Conservation (phyloP, 2,888 invertebrate species). For the Merodon equestris region DNA sequence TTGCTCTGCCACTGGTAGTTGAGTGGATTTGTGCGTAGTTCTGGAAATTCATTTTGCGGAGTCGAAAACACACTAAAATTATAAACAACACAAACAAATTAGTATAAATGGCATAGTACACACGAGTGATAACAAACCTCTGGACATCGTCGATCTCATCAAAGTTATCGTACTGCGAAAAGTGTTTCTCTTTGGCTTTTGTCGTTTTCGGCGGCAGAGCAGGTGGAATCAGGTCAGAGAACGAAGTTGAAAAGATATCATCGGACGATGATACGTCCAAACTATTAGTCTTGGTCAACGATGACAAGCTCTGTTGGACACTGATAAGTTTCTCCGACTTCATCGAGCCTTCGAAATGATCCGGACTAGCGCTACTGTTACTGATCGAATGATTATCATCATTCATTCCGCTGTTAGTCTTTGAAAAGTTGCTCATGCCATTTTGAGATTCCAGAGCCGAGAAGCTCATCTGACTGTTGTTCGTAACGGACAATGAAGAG, state of each 20-base stretch:
- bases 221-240: constrained; percentile 79
- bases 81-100: not conserved
- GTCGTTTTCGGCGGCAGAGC: constrained; percentile 82
- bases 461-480: constrained; percentile 41
- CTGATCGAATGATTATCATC: constrained; percentile 70
- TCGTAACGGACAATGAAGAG: constrained; percentile 53
- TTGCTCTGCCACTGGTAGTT: constrained; percentile 77
- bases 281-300: constrained; percentile 71
- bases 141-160: constrained; percentile 80
- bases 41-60: constrained; percentile 78
- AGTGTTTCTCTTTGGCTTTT: constrained; percentile 81
- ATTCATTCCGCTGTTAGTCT: constrained; percentile 42
- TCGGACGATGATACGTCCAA: constrained; percentile 71
- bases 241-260: constrained; percentile 61
- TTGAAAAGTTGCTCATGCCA: constrained; percentile 50
- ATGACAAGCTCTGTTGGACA: constrained; percentile 69
- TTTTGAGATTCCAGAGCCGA: constrained; percentile 49
- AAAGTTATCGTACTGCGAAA: constrained; percentile 87
- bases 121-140: constrained; percentile 72
- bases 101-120: not conserved
- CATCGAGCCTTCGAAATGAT: constrained; percentile 69
- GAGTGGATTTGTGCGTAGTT: constrained; percentile 73
- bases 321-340: constrained; percentile 70
- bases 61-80: constrained; percentile 69
- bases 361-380: constrained; percentile 70